These are phyloP conservation scores for Leucoma salicis DNA, from an alignment of 2,888 invertebrate genomes.

Conservation along the genomic window DNA sequence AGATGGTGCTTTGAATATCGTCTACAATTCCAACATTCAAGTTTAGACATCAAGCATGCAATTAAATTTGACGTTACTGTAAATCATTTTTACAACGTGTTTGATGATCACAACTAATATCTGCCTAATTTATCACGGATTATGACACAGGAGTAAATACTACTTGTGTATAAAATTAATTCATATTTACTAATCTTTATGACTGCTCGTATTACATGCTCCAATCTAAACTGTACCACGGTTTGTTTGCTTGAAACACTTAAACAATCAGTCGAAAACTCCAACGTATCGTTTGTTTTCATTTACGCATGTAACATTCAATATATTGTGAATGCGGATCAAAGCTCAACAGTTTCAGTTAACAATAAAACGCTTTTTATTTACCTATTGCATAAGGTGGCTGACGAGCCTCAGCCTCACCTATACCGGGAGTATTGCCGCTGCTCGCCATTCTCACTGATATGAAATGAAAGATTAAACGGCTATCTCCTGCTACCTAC, in stretches of 20 bases:
- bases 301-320: too few relatives aligned
- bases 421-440: too few relatives aligned
- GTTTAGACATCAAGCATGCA: conserved; percentile 54
- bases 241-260: conserved; percentile 25
- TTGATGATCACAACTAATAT: conserved; percentile 70
- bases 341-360: too few relatives aligned
- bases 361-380: too few relatives aligned
- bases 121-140: conserved; percentile 12
- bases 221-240: conserved; percentile 19
- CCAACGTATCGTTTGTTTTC: conserved; percentile 30
- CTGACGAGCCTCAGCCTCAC: too few relatives aligned
- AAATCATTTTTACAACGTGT: conserved; percentile 76
- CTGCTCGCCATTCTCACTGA: too few relatives aligned
- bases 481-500: too few relatives aligned
- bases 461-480: too few relatives aligned
- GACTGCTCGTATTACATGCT: conserved; percentile 34
- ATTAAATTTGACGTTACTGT: conserved; percentile 56
- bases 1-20: conserved; percentile 63
- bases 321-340: too few relatives aligned
- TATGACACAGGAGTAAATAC: too few relatives aligned
- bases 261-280: conserved; percentile 26
- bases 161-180: conserved; percentile 34
- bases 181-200: conserved; percentile 45
- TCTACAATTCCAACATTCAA: conserved; percentile 60
- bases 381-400: too few relatives aligned